phyloP scores from a whole-genome alignment of 2,888 invertebrate species.

The Rotaria socialis region DNA sequence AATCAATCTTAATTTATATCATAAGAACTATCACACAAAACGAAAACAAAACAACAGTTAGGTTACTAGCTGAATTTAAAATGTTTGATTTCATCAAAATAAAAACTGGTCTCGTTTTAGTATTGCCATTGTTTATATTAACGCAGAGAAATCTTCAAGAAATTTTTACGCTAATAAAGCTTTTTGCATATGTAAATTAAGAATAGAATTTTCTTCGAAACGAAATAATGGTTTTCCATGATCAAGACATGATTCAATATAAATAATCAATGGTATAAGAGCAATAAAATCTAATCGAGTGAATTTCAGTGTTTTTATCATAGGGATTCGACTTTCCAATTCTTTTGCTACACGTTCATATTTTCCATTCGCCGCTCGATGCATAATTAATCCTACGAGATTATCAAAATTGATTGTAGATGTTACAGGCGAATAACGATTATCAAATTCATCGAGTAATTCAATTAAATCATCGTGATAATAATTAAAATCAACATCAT shows the following conservation, averaged over 20 bases:
- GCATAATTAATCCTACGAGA: background rate
- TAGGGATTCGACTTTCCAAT: background rate
- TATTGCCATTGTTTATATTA: too few relatives aligned
- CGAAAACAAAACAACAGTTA: too few relatives aligned
- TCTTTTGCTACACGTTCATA: background rate
- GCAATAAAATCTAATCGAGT: conserved; percentile 25
- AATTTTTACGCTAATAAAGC: background rate
- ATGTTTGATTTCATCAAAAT: too few relatives aligned
- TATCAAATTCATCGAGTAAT: conserved; percentile 4
- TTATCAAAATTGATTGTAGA: background rate
- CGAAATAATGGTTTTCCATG: conserved; percentile 8
- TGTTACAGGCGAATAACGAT: background rate
- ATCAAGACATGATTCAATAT: conserved; percentile 25
- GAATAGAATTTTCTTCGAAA: background rate
- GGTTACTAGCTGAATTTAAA: too few relatives aligned
- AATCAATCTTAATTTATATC: too few relatives aligned
- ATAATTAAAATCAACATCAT: conserved; percentile 33
- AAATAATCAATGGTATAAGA: background rate
- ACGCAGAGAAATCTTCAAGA: too few relatives aligned
- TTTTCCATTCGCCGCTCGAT: background rate
- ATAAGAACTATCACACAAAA: too few relatives aligned
- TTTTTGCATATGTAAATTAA: background rate
- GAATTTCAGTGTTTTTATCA: background rate
- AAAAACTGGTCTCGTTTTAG: too few relatives aligned
- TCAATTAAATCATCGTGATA: conserved; percentile 34